These are phyloP conservation scores for Branchipolynoe longqiensis DNA, from an alignment of 2,888 invertebrate genomes.

Conservation along the genomic window DNA sequence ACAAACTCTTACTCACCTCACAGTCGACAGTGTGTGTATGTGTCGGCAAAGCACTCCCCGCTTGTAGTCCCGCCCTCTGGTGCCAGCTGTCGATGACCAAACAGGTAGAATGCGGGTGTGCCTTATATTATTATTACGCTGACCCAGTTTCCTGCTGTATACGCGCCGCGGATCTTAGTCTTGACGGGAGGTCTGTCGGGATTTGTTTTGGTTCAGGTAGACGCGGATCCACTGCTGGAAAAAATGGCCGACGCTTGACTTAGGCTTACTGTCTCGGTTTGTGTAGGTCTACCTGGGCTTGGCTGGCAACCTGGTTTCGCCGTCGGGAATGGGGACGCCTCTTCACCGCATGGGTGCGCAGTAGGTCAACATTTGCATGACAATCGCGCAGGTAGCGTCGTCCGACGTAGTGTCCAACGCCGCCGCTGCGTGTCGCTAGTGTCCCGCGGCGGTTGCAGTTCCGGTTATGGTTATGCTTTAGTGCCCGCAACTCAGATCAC, in stretches of 20 bases:
- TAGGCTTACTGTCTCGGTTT: neutral
- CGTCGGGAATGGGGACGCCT: constrained; percentile 31
- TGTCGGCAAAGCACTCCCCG: too few species aligned
- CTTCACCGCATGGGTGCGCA: constrained; percentile 9
- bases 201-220: neutral
- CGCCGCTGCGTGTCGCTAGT: neutral
- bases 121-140: too few species aligned
- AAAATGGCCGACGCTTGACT: constrained; percentile 5
- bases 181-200: too few species aligned
- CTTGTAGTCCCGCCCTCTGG: too few species aligned
- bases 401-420: neutral
- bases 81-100: too few species aligned
- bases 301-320: constrained; percentile 39
- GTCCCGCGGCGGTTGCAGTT: too few species aligned
- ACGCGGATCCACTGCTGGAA: neutral
- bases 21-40: too few species aligned
- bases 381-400: constrained; percentile 17
- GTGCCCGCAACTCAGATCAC: neutral
- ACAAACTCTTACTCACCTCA: too few species aligned
- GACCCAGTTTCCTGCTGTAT: too few species aligned
- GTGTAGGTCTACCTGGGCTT: constrained; percentile 31
- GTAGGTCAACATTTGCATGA: constrained; percentile 49
- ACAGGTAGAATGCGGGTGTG: too few species aligned
- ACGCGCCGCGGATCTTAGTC: too few species aligned
- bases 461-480: too few species aligned